A percentile compares a stretch with the other conserved stretches of the same genome.
Evolutionary conservation across 2,888 invertebrate species (phyloP).

Genomic region (Cynaeus angustus): DNA sequence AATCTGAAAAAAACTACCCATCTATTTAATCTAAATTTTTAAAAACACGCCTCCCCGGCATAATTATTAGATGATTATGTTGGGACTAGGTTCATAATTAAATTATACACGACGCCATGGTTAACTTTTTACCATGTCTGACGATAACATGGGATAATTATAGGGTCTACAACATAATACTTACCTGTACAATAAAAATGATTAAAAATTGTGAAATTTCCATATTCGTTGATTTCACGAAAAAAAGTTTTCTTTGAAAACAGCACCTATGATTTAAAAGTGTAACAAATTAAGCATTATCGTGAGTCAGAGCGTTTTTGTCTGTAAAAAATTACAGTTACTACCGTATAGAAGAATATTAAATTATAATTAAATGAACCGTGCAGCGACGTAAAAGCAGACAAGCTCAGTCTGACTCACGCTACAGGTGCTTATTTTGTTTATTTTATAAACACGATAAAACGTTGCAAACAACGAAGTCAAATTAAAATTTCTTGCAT

Average conservation of each 20-base stretch:
- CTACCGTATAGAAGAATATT: conserved; percentile 33
- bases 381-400: conserved; percentile 31
- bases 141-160: conserved; percentile 2
- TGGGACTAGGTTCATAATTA: not conserved
- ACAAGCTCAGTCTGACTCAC: conserved; percentile 41
- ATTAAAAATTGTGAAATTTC: not conserved
- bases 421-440: conserved; percentile 47
- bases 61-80: not conserved
- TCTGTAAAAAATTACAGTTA: conserved; percentile 20
- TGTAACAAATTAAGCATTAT: not conserved
- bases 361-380: conserved; percentile 44
- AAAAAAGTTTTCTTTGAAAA: no score
- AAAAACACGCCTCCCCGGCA: no score
- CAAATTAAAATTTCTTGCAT: conserved; percentile 5
- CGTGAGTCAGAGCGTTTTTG: conserved; percentile 9
- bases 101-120: not conserved
- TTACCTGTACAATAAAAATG: not conserved
- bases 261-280: no score
- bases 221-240: not conserved
- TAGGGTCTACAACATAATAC: not conserved
- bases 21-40: no score
- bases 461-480: conserved; percentile 24
- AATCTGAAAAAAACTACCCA: no score
- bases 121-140: not conserved
- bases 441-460: conserved; percentile 30